Percentiles rank a stretch among this genome's conserved stretches.
These are phyloP conservation scores for Ictalurus furcatus DNA, from an alignment of 2,113 vertebrate genomes.

Conservation along the genomic window DNA sequence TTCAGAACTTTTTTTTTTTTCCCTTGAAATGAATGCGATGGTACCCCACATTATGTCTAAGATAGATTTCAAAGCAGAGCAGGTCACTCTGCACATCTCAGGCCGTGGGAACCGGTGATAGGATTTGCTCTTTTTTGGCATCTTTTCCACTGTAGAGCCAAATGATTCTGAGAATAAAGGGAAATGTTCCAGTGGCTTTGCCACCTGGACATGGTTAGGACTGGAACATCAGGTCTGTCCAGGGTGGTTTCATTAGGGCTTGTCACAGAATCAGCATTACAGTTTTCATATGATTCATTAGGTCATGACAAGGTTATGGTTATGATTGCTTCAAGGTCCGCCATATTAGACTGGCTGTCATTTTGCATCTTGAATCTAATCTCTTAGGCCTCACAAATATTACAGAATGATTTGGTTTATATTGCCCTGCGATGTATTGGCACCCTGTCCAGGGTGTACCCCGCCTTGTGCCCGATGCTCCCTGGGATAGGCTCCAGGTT, in stretches of 20 bases:
- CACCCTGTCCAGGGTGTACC: no score
- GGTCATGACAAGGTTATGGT: not conserved
- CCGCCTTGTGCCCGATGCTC: no score
- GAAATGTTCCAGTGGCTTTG: not conserved
- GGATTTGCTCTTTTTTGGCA: not conserved
- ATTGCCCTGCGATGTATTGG: no score
- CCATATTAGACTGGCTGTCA: not conserved
- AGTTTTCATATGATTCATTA: not conserved
- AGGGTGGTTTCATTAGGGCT: not conserved
- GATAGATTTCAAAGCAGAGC: conserved; percentile 12
- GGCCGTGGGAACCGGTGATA: conserved; percentile 21
- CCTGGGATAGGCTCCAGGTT: no score
- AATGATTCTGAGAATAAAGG: not conserved
- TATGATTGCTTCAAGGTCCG: not conserved
- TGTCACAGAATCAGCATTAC: not conserved
- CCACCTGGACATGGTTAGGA: not conserved
- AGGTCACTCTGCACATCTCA: conserved; percentile 11
- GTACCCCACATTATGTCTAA: not conserved
- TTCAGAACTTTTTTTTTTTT: not conserved
- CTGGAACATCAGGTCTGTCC: not conserved
- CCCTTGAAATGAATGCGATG: conserved; percentile 15
- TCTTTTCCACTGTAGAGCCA: not conserved
- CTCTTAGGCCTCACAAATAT: not conserved
- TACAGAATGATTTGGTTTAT: not conserved
- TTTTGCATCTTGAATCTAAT: not conserved